Evolutionary conservation across 2,113 vertebrate genomes (phyloP).

Genomic region (Grus americana): DNA sequence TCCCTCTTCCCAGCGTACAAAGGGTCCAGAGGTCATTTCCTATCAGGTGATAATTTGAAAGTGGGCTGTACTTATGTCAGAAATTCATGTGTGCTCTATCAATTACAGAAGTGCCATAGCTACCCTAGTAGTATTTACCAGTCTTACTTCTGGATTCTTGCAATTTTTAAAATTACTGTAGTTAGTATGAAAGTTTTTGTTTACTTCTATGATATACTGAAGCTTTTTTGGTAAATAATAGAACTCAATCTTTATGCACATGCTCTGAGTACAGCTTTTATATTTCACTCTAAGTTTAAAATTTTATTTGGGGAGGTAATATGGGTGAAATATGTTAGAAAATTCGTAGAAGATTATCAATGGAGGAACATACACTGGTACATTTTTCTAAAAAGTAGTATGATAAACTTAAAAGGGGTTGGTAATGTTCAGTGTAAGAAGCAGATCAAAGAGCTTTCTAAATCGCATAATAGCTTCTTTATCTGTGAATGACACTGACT

Average conservation of each 20-base stretch:
- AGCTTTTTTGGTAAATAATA: not conserved
- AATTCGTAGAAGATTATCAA: not conserved
- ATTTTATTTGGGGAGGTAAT: not conserved
- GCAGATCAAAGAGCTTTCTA: conserved; percentile 54
- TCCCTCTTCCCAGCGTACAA: not conserved
- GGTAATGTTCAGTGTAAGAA: conserved; percentile 13
- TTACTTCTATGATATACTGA: not conserved
- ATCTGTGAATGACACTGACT: conserved; percentile 35
- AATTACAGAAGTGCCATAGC: not conserved
- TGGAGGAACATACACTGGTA: not conserved
- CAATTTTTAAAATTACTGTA: not conserved
- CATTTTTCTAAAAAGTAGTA: not conserved
- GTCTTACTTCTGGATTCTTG: not conserved
- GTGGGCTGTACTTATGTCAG: not conserved
- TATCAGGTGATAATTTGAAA: conserved; percentile 29
- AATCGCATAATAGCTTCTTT: conserved; percentile 1
- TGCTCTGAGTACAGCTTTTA: not conserved
- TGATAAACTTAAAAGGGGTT: not conserved
- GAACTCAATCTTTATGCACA: fast-evolving
- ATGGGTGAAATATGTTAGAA: not conserved
- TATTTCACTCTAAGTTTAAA: not conserved
- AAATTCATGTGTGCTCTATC: not conserved
- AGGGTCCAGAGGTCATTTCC: conserved; percentile 3
- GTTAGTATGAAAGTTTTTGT: not conserved
- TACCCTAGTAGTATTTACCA: not conserved